phyloP scores from a whole-genome alignment of 2,113 vertebrate genomes.

The Oenanthe oenanthe region DNA sequence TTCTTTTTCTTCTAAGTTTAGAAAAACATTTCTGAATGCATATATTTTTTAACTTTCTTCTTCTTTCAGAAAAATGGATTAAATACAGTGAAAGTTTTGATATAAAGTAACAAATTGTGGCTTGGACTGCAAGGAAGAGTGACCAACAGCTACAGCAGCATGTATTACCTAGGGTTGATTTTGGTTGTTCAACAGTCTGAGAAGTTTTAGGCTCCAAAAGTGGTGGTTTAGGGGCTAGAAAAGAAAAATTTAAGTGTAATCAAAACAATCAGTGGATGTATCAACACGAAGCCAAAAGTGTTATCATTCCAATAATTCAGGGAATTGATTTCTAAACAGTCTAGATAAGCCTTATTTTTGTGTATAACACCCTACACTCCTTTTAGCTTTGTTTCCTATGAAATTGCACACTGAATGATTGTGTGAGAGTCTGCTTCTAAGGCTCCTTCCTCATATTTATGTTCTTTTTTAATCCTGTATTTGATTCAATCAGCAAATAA shows the following conservation, averaged over 20 bases:
- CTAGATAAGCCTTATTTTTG: background rate
- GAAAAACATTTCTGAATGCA: background rate
- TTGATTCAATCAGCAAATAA: background rate
- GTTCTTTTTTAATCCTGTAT: background rate
- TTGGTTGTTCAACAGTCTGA: conserved; percentile 39
- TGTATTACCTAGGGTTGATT: conserved; percentile 44
- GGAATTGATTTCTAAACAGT: background rate
- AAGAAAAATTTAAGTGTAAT: conserved; percentile 24
- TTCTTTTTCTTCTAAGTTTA: background rate
- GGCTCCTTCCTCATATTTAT: background rate
- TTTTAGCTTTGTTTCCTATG: background rate
- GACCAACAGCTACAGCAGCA: background rate
- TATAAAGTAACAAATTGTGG: background rate
- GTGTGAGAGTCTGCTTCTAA: background rate
- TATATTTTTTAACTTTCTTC: background rate
- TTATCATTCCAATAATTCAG: background rate
- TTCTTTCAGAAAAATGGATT: background rate
- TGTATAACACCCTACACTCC: background rate
- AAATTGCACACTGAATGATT: background rate
- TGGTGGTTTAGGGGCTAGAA: conserved; percentile 51
- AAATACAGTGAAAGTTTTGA: background rate
- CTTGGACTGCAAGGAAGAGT: background rate
- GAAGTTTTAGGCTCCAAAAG: conserved; percentile 45
- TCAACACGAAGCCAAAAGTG: background rate
- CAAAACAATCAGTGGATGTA: background rate